These are phyloP conservation scores for Drosophila subobscura DNA, from an alignment of 1,140 invertebrate genomes.

Conservation along the genomic window DNA sequence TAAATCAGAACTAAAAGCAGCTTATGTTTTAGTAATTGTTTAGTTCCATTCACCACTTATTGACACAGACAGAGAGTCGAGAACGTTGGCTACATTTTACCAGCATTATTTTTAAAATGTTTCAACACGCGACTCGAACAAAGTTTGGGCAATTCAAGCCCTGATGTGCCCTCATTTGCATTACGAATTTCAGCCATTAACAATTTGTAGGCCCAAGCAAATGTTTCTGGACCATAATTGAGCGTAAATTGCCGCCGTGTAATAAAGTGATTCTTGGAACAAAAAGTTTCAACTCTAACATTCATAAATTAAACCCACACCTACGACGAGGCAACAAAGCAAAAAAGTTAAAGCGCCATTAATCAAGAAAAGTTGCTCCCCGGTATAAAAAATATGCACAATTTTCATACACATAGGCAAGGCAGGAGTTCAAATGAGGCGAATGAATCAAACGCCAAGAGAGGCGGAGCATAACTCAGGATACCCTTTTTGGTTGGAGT, in stretches of 20 bases:
- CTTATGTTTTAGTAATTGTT: constrained; percentile 29
- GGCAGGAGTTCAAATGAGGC: constrained; percentile 64
- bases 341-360: constrained; percentile 65
- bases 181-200: constrained; percentile 31
- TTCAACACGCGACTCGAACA: too few relatives aligned
- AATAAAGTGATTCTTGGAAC: constrained; percentile 69
- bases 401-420: constrained; percentile 57
- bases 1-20: constrained; percentile 38
- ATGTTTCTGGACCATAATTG: constrained; percentile 63
- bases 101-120: not conserved
- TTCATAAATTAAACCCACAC: constrained; percentile 41
- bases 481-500: constrained; percentile 19
- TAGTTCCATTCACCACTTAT: constrained; percentile 4
- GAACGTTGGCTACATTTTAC: constrained; percentile 24
- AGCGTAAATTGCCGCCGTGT: constrained; percentile 68
- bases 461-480: constrained; percentile 19
- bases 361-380: constrained; percentile 64
- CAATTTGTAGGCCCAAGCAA: constrained; percentile 31
- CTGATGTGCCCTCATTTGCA: constrained; percentile 30
- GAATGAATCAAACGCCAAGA: constrained; percentile 67
- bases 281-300: constrained; percentile 47
- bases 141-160: constrained; percentile 10
- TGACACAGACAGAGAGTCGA: not conserved
- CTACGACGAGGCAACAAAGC: constrained; percentile 34
- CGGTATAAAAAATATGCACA: constrained; percentile 34